Evolutionary conservation across 2,888 invertebrate species (phyloP).

Genomic region (Blera fallax): DNA sequence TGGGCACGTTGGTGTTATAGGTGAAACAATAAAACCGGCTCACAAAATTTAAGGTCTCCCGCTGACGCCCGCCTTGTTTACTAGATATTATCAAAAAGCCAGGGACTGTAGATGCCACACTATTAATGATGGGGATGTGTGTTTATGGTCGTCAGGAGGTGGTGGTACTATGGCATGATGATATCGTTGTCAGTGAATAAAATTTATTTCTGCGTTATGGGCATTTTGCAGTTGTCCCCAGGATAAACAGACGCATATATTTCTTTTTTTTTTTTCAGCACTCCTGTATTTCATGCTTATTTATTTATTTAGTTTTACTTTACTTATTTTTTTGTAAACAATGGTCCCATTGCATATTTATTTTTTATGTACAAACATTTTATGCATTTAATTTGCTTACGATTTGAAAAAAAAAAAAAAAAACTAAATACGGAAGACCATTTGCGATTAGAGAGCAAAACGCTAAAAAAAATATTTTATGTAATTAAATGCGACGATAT

Average conservation of each 20-base stretch:
- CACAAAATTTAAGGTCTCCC: not conserved
- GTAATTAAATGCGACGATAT: not conserved
- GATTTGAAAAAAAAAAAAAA: too few relatives aligned
- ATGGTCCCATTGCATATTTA: constrained; percentile 37
- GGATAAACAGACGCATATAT: not conserved
- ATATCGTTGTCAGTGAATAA: not conserved
- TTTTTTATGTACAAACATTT: not conserved
- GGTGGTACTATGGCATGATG: not conserved
- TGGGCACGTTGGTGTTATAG: not conserved
- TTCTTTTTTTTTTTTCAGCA: not conserved
- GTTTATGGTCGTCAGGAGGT: not conserved
- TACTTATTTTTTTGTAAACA: constrained; percentile 7
- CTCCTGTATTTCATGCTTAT: too few relatives aligned
- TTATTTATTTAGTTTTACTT: too few relatives aligned
- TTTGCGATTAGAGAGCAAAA: not conserved
- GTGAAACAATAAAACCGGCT: not conserved
- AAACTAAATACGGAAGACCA: not conserved
- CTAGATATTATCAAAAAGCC: not conserved
- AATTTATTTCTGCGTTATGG: not conserved
- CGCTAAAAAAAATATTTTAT: not conserved
- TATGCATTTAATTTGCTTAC: constrained; percentile 9
- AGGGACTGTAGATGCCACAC: not conserved
- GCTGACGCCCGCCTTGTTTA: not conserved
- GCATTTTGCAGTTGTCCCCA: not conserved
- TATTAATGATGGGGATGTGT: not conserved